phyloP scores from a whole-genome alignment of 2,888 invertebrate species.

The Aphodius granarius region DNA sequence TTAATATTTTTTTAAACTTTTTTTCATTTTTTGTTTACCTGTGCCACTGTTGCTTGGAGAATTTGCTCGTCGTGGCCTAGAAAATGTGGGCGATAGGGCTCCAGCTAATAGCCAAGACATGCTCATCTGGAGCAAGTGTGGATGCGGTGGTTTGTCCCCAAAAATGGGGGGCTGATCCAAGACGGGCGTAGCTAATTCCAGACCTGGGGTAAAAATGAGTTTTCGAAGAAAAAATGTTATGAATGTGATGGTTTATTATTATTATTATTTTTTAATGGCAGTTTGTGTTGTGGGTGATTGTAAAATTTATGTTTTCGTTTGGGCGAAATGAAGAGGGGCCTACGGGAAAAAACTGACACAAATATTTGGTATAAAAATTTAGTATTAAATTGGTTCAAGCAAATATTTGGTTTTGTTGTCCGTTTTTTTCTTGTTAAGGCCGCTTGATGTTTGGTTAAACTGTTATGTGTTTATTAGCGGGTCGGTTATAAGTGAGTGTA shows the following conservation, averaged over 20 bases:
- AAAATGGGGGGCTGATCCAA: constrained; percentile 61
- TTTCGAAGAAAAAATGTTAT: not conserved
- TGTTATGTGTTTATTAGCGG: too few species aligned
- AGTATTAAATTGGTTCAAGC: too few species aligned
- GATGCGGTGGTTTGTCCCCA: constrained; percentile 44
- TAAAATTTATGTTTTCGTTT: not conserved
- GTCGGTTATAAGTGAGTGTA: too few species aligned
- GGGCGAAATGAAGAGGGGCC: too few species aligned
- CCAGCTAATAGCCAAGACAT: constrained; percentile 53
- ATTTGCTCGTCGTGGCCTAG: constrained; percentile 49
- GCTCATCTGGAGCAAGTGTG: constrained; percentile 51
- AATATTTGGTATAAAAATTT: too few species aligned
- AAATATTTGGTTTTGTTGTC: too few species aligned
- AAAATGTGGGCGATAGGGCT: constrained; percentile 49
- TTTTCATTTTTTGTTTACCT: constrained; percentile 36
- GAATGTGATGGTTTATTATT: constrained; percentile 1
- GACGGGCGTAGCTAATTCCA: constrained; percentile 78
- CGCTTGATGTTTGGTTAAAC: too few species aligned
- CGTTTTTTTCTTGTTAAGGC: too few species aligned
- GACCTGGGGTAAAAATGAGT: constrained; percentile 37
- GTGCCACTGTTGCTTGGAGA: constrained; percentile 50
- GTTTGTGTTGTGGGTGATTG: not conserved
- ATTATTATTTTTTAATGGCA: too few species aligned
- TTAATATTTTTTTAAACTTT: too few species aligned
- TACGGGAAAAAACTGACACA: too few species aligned